Base-by-base conservation (phyloP, 2,797 vertebrate genomes). In the Sebastes vulpes region DNA sequence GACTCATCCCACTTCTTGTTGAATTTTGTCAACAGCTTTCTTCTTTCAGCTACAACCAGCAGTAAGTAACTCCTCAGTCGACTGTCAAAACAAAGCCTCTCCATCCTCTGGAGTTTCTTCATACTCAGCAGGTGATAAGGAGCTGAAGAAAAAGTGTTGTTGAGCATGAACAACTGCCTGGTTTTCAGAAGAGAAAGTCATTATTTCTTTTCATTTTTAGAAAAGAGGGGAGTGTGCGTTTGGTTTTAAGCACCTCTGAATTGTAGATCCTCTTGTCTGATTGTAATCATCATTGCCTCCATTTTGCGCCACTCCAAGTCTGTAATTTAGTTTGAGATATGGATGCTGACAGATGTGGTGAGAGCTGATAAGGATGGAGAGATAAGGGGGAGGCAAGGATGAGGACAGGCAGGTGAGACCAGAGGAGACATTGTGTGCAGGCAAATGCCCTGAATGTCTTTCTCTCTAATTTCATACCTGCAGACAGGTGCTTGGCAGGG, bases 401-500 rank as follows among this genome's bases (percentile, higher is more conserved):
- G 76, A 82, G 75, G 82, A 72, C 81, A 73, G 76, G 72, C 79
- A 35, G 82, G 60, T 79, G 82, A 91, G 82, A 74, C 59, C 68
- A 72, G 67, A 63, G 77, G 68, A 77, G 74, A 86, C 80, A 84
- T 46, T 84, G 74, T 88, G 78, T 73, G 81, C 54, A 85, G 78
- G 70, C 50, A 83, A 86, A 82, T 76, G 65, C 71, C 54, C 64
- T 5, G 52, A 77, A 78, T 84, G 76, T 83, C 65, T 80, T 65
- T 87, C 80, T 79, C 70, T 80, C 75, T 90, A 80, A 93, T 94
- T 92, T 95, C 92, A 90, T 94, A 94, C 92, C 95, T 95, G 94
- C 23, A 72, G 92, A 95, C 95, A 95, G 95, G 95, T 96, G 95
- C 85, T 95, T 94, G 94, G 94, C 93, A 95, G 88, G 82, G 82